Conservation (phyloP, 2,113 vertebrate genomes). For the Panurus biarmicus region DNA sequence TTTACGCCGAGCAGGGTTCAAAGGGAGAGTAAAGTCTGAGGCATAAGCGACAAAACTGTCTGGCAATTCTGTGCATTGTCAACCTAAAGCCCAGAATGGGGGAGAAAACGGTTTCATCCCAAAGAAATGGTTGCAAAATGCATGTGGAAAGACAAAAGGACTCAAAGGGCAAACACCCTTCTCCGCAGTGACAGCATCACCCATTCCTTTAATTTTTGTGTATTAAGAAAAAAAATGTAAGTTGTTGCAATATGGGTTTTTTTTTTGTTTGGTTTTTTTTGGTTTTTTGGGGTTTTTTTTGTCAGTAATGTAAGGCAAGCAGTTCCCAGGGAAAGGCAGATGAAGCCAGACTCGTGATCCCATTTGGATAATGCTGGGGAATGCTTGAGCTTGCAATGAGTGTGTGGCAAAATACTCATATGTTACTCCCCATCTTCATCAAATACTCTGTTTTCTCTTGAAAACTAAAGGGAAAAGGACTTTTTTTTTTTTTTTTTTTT, state of each 20-base stretch:
- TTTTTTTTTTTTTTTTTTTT: too few species aligned
- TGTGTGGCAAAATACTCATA: not conserved
- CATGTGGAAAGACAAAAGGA: not conserved
- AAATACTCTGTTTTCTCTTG: not conserved
- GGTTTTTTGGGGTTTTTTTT: too few species aligned
- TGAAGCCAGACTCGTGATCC: not conserved
- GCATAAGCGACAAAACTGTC: conserved; percentile 73
- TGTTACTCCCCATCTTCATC: not conserved
- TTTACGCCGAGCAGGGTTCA: conserved; percentile 65
- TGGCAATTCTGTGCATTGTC: conserved; percentile 76
- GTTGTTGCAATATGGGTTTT: not conserved
- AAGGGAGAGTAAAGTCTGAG: conserved; percentile 71
- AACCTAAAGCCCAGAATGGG: conserved; percentile 43
- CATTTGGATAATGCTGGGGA: not conserved
- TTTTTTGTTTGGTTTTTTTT: not conserved
- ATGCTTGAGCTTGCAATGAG: not conserved
- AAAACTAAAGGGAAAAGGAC: not conserved
- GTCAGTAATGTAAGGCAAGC: not conserved
- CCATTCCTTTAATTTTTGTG: not conserved
- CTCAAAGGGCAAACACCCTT: not conserved
- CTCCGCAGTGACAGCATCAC: not conserved
- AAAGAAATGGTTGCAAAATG: not conserved
- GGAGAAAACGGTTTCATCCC: not conserved
- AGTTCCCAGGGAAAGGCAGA: not conserved
- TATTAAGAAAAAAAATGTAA: not conserved